Percentiles rank a stretch among this genome's conserved stretches.
phyloP scores from a whole-genome alignment of 2,797 vertebrate species.

The Lepilemur ruficaudatus region DNA sequence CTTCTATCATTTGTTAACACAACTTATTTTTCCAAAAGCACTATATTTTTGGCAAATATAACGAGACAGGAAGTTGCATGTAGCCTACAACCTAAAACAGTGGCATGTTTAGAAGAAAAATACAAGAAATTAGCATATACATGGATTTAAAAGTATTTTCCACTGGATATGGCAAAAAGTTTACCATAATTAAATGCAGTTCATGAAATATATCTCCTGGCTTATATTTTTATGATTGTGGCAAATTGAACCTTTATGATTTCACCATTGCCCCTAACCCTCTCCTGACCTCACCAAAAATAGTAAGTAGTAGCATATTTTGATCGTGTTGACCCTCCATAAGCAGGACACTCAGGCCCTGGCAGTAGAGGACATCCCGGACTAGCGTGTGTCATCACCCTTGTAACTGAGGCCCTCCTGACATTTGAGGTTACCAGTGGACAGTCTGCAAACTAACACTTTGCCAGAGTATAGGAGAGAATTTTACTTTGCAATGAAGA shows the following conservation, averaged over 20 bases:
- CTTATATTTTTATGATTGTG: constrained; percentile 20
- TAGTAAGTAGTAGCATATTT: background rate
- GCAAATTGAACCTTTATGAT: constrained; percentile 27
- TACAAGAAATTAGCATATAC: constrained; percentile 11
- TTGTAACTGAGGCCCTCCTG: background rate
- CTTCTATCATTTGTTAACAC: background rate
- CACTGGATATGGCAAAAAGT: background rate
- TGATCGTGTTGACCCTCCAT: background rate
- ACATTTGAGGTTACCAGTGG: background rate
- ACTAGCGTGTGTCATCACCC: background rate
- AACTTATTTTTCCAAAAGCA: constrained; percentile 15
- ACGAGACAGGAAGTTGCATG: background rate
- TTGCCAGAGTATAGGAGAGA: constrained; percentile 11
- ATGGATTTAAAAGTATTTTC: constrained; percentile 18
- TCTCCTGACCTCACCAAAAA: background rate
- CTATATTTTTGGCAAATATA: constrained; percentile 41
- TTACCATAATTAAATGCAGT: constrained; percentile 10
- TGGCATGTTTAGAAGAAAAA: background rate
- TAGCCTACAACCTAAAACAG: constrained; percentile 10
- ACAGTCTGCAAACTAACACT: background rate
- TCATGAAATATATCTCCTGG: constrained; percentile 1
- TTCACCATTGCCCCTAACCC: background rate
- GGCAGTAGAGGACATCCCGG: background rate
- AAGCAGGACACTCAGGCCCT: background rate
- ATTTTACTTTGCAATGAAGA: constrained; percentile 28